Percentiles rank a stretch among this genome's conserved stretches.
Conservation (phyloP, 2,797 vertebrate species). For the Nannoperca obscura region DNA sequence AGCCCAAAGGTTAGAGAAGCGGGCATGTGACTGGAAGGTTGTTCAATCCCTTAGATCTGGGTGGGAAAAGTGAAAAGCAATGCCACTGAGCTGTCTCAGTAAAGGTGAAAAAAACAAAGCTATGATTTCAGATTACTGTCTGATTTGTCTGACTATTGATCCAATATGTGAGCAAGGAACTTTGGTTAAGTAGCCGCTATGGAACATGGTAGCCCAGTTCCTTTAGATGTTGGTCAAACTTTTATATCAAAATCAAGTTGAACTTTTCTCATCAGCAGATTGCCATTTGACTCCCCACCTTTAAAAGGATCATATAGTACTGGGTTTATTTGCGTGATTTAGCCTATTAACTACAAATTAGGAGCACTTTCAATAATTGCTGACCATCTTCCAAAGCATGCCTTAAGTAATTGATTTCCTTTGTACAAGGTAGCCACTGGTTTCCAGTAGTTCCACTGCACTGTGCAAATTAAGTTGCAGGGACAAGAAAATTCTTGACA, state of each 20-base stretch:
- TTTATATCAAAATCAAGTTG: background rate
- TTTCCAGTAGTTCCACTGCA: background rate
- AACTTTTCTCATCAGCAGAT: slow-evolving; percentile 2
- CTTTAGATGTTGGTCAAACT: background rate
- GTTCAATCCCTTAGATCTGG: no score
- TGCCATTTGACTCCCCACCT: background rate
- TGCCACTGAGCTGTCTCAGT: no score
- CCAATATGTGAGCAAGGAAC: background rate
- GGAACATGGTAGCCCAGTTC: background rate
- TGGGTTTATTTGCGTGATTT: background rate
- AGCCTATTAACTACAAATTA: background rate
- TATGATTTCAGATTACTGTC: slow-evolving; percentile 5
- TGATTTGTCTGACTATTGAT: background rate
- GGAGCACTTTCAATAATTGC: background rate
- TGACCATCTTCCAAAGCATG: background rate
- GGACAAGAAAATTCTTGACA: slow-evolving; percentile 17
- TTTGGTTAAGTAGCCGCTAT: background rate
- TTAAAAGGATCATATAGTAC: background rate
- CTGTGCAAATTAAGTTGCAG: slow-evolving; percentile 3
- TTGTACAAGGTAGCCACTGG: background rate
- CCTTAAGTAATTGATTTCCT: background rate
- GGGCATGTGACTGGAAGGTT: no score
- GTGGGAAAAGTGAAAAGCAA: no score
- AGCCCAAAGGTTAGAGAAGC: no score
- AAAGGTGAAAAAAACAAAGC: no score